Base-by-base conservation (phyloP, 2,797 vertebrate species). In the Alectoris magna region DNA sequence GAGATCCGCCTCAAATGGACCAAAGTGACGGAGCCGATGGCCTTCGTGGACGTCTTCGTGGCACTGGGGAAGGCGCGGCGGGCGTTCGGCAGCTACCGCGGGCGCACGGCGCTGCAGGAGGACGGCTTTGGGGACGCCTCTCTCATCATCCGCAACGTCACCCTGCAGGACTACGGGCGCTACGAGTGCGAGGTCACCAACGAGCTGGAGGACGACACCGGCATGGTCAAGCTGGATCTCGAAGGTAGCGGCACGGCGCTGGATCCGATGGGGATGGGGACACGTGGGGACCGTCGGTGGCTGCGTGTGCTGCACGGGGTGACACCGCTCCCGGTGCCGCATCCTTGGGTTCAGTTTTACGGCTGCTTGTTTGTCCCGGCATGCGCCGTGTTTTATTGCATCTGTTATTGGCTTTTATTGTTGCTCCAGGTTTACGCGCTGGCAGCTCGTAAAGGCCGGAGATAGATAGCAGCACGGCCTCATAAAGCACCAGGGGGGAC, bases 171-270 rank as follows among this genome's bases (percentile, higher is more conserved):
- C 96, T 99, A 99, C 3, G 99, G 99, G 5, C 98, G 98, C 92
- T 99, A 99, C 2, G 99, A 99, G 96, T 99, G 99, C 26, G 99
- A 99, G 95, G 98, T 99, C 96, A 99, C 99, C 80, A 98, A 99
- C 11, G 99, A 99, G 97, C 98, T 99, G 82, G 99, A 99, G 85
- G 99, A 99, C 0, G 99, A 99, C 86, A 98, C 98, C 0, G 99
- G 99, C 82, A 98, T 99, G 95, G 99, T 99, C 93, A 99, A 98
- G 95, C 98, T 99, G 49, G 99, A 99, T 94, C 97, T 99, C 6
- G 98, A 99, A 99, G 99, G 99, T 99, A 89, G 96, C 74, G 14
- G 29, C 10, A 2, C 0, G 3, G 53, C 24, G 5, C 68, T 26
- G 34, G 49, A 36, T 48, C 68, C 14, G 36, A 39, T 9, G 36